Percentiles rank a stretch among this genome's conserved stretches.
Evolutionary conservation across 2,113 vertebrate genomes (phyloP).

Genomic region (Lamprologus ornatipinnis): DNA sequence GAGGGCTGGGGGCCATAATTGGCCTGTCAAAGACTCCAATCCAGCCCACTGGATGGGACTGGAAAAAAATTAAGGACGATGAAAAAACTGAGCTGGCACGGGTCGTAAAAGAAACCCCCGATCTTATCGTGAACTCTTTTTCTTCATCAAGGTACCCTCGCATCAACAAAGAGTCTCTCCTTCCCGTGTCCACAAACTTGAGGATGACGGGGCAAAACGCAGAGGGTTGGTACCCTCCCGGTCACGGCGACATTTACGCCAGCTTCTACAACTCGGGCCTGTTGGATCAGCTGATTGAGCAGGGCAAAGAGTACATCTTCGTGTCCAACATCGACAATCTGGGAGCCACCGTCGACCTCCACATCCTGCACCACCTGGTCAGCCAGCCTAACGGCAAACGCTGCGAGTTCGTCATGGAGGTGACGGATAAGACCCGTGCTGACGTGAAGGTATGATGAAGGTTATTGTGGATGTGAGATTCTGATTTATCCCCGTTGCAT

Average conservation of each 20-base stretch:
- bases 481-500: neutral
- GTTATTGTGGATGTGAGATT: neutral
- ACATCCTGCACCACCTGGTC: slow-evolving; percentile 95
- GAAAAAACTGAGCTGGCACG: neutral
- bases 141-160: slow-evolving; percentile 83
- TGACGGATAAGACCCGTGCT: slow-evolving; percentile 95
- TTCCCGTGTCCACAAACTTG: slow-evolving; percentile 85
- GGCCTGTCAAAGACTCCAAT: neutral
- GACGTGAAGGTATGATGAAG: slow-evolving; percentile 85
- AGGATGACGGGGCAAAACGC: slow-evolving; percentile 81
- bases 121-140: no score
- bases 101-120: accelerated
- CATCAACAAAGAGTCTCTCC: slow-evolving; percentile 94
- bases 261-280: slow-evolving; percentile 96
- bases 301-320: slow-evolving; percentile 98
- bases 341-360: slow-evolving; percentile 96
- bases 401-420: slow-evolving; percentile 98
- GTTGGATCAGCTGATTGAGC: slow-evolving; percentile 81
- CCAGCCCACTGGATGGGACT: neutral
- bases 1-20: neutral
- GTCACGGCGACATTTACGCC: slow-evolving; percentile 94
- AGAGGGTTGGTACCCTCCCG: slow-evolving; percentile 94
- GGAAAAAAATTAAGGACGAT: neutral
- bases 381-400: slow-evolving; percentile 86
- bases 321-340: slow-evolving; percentile 99